phyloP scores from a whole-genome alignment of 2,113 vertebrate species.

The Paralichthys olivaceus region DNA sequence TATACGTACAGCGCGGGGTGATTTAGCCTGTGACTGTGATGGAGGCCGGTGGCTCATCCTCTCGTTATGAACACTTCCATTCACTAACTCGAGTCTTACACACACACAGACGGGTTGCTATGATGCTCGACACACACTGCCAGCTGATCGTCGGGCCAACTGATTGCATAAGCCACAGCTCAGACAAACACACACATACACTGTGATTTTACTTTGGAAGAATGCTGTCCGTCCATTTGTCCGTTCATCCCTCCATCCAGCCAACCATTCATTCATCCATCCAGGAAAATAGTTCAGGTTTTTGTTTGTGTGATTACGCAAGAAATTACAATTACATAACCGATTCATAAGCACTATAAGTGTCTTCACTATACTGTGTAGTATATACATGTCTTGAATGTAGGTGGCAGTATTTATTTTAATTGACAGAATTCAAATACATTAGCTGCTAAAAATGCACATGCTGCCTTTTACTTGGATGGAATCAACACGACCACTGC shows the following conservation, averaged over 20 bases:
- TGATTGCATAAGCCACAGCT: conserved; percentile 68
- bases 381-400: background rate
- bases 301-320: background rate
- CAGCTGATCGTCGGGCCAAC: conserved; percentile 53
- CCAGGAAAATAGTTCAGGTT: background rate
- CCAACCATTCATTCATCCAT: background rate
- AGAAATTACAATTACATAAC: too few relatives aligned
- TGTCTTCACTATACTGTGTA: conserved; percentile 4
- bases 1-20: conserved; percentile 25
- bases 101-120: conserved; percentile 66
- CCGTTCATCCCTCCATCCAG: background rate
- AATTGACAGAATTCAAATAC: conserved; percentile 2
- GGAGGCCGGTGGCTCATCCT: conserved; percentile 54
- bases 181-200: conserved; percentile 53
- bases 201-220: conserved; percentile 26
- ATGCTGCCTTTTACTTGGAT: background rate
- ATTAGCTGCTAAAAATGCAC: conserved; percentile 12
- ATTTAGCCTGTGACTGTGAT: conserved; percentile 21
- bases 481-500: background rate
- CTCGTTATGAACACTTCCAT: conserved; percentile 49
- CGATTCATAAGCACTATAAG: background rate
- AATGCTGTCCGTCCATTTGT: background rate
- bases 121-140: conserved; percentile 57
- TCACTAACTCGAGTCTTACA: conserved; percentile 53
- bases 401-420: background rate